These are phyloP conservation scores for Pristionchus japonicus DNA, from an alignment of 2,888 invertebrate genomes.

Conservation along the genomic window DNA sequence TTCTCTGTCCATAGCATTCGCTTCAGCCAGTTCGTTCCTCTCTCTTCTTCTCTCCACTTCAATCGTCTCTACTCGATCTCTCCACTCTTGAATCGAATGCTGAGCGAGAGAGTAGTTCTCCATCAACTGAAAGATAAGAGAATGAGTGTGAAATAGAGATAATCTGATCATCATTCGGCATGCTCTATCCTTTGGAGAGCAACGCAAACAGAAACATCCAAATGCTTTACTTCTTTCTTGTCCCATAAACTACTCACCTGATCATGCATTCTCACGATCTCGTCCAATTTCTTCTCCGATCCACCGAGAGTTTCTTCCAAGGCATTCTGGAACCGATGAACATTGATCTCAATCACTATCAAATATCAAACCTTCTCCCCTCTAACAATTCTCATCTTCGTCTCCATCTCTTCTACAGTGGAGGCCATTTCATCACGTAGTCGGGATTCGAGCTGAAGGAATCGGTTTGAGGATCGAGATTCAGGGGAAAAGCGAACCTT, in stretches of 20 bases:
- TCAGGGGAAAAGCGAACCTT: background rate
- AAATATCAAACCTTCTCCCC: constrained; percentile 25
- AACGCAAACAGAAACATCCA: background rate
- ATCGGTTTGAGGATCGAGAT: background rate
- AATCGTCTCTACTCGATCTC: constrained; percentile 11
- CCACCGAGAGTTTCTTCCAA: constrained; percentile 11
- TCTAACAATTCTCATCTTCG: constrained; percentile 22
- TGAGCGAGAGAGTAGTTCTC: constrained; percentile 6
- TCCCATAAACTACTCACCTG: background rate
- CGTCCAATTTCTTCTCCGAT: constrained; percentile 11
- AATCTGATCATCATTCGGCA: background rate
- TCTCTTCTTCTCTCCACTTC: constrained; percentile 43
- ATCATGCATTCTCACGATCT: constrained; percentile 44
- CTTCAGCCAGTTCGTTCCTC: constrained; percentile 37
- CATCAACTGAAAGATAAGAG: constrained; percentile 10
- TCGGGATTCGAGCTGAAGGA: background rate
- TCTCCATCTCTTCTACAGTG: constrained; percentile 30
- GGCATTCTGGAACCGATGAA: background rate
- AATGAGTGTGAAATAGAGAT: background rate
- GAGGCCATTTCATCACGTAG: background rate
- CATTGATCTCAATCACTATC: too few relatives aligned
- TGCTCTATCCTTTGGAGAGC: background rate
- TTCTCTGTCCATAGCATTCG: constrained; percentile 44
- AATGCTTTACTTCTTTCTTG: background rate
- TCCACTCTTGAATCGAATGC: background rate